These are phyloP conservation scores for Hirudinaria manillensis DNA, from an alignment of 2,888 invertebrate species.

Conservation along the genomic window DNA sequence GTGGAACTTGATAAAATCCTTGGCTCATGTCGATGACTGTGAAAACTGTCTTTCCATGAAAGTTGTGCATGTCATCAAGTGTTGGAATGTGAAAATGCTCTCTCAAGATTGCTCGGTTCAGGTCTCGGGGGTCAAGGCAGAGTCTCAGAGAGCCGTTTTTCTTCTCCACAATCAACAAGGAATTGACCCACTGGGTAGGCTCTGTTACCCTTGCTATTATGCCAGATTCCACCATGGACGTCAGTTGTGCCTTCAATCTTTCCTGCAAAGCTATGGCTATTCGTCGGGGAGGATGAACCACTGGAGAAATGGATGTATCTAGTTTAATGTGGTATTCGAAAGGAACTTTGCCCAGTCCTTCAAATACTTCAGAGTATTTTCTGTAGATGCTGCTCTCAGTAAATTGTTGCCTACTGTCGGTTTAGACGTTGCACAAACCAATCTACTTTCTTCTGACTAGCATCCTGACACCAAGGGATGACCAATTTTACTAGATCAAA, in stretches of 20 bases:
- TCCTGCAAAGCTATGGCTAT: neutral
- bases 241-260: neutral
- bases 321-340: no score
- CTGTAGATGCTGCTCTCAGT: no score
- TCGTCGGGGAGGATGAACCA: no score
- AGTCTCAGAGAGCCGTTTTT: neutral
- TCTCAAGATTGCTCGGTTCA: neutral
- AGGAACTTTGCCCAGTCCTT: no score
- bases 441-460: no score
- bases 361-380: no score
- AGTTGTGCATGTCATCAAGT: conserved; percentile 2
- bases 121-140: neutral
- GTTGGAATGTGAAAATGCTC: conserved; percentile 8
- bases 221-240: no score
- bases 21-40: neutral
- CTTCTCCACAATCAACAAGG: neutral
- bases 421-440: no score
- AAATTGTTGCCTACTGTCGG: no score
- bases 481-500: no score
- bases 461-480: no score
- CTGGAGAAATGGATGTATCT: no score
- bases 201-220: neutral
- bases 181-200: neutral
- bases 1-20: neutral
- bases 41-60: neutral